Base-by-base conservation (phyloP, 2,888 invertebrate species). In the Tromatobia lineatoria region DNA sequence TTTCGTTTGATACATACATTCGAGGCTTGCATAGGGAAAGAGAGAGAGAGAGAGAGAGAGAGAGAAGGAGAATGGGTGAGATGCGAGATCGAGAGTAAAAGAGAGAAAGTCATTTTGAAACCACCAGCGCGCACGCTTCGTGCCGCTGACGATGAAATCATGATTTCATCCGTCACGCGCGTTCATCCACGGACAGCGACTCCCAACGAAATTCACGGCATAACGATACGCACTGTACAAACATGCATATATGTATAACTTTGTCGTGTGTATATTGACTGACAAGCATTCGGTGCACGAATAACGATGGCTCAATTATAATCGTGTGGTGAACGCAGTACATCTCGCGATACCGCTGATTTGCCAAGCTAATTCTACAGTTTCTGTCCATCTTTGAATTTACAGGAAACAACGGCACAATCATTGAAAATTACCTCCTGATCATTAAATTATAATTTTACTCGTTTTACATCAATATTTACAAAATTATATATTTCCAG, bases 121-220 rank as follows among this genome's bases (percentile, higher is more conserved):
- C 64, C 82, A 69, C 79, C 76, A 83, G 69, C 80, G 71, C 82
- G 71, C 79, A 83, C 83, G 77, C 52, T 59, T 73, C 81, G 75
- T 82, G 84, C 47, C 75, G 82, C 79, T 79, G 79, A 85, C 75
- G 85, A 85, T 85, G 82, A 85, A 82, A 85, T 82, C 85, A 85
- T 85, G 85, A 85, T 85, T 85, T 85, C 81, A 85, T 85, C 66
- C 82, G 82, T 81, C 84, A 78, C 74, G 84, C 77, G 54, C 54
- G 78, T 75, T 76, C 70, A 74, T 79, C 67, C 77, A 75, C 77
- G 74, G 23, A 75, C 52, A 70, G 64, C 54, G 61, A 25, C 61
- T 38, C 52, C n/a, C 59, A 38, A 67, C 73, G 25, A 45, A 59
- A 50, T 20, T 15, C 52, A 52, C 29, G 71, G 42, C 45, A 34